phyloP scores from a whole-genome alignment of 2,797 vertebrate genomes.

The Melanotaenia maccullochi region DNA sequence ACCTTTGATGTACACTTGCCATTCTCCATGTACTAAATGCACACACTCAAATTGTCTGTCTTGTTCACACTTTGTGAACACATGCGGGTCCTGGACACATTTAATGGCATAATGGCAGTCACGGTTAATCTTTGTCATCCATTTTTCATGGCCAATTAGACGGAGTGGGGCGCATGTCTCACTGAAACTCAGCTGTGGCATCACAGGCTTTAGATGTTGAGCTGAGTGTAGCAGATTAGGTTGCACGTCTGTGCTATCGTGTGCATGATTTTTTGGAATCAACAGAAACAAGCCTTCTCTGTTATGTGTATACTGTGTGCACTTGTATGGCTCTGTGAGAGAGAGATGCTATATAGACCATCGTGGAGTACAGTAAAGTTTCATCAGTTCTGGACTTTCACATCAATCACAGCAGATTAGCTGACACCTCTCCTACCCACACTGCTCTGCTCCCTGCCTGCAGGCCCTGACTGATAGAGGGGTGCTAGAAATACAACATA shows the following conservation, averaged over 20 bases:
- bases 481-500: constrained; percentile 60
- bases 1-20: constrained; percentile 51
- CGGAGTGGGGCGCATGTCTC: constrained; percentile 61
- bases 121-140: constrained; percentile 73
- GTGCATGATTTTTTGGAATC: constrained; percentile 15
- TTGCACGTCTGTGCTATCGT: constrained; percentile 17
- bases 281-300: constrained; percentile 1
- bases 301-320: neutral
- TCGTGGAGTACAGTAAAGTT: constrained; percentile 62
- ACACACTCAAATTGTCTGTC: constrained; percentile 13
- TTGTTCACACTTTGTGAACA: constrained; percentile 27
- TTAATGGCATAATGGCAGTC: constrained; percentile 58
- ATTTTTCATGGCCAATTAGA: constrained; percentile 76
- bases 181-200: constrained; percentile 48
- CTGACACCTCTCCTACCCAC: constrained; percentile 77
- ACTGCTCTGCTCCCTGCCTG: constrained; percentile 64
- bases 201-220: constrained; percentile 40
- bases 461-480: constrained; percentile 68
- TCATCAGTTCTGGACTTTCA: constrained; percentile 61
- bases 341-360: constrained; percentile 28
- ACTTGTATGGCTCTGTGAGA: neutral
- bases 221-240: constrained; percentile 30
- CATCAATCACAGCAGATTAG: constrained; percentile 79
- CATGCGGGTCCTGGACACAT: constrained; percentile 15
- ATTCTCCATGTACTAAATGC: constrained; percentile 42